phyloP scores from a whole-genome alignment of 2,888 invertebrate species.

The Bedellia somnulentella region DNA sequence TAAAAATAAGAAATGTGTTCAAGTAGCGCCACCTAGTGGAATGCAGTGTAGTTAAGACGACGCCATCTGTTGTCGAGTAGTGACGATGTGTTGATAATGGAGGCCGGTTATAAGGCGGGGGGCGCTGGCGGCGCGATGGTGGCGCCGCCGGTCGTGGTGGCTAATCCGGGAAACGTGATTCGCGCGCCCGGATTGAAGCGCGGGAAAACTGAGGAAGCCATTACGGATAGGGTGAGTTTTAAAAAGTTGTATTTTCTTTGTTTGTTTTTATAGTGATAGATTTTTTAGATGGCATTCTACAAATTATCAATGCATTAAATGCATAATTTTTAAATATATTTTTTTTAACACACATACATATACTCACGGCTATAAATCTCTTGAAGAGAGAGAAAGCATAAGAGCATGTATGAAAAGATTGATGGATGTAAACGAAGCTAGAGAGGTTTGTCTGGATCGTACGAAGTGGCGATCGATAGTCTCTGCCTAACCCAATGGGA shows the following conservation, averaged over 20 bases:
- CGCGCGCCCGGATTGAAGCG: conserved; percentile 77
- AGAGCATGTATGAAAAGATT: too few relatives aligned
- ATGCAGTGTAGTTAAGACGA: background rate
- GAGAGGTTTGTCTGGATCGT: too few relatives aligned
- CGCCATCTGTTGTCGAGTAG: conserved; percentile 32
- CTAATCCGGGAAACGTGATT: conserved; percentile 66
- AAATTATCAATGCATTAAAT: too few relatives aligned
- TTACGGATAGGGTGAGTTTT: conserved; percentile 67
- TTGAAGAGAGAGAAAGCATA: too few relatives aligned
- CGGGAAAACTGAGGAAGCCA: conserved; percentile 76
- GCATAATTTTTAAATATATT: too few relatives aligned
- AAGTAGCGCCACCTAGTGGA: too few relatives aligned
- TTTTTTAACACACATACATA: too few relatives aligned
- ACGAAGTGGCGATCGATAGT: too few relatives aligned
- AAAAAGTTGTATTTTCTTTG: conserved; percentile 4
- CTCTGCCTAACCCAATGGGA: too few relatives aligned
- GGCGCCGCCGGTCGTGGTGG: conserved; percentile 28
- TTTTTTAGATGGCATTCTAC: background rate
- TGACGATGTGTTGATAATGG: conserved; percentile 31
- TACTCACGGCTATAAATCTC: too few relatives aligned
- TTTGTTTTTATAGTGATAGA: background rate
- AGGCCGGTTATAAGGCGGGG: conserved; percentile 49
- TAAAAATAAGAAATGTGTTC: too few relatives aligned
- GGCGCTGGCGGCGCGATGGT: conserved; percentile 14
- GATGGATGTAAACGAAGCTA: too few relatives aligned